Base-by-base conservation (phyloP, 2,113 vertebrate genomes). In the Cyphomyrus plagiostoma region DNA sequence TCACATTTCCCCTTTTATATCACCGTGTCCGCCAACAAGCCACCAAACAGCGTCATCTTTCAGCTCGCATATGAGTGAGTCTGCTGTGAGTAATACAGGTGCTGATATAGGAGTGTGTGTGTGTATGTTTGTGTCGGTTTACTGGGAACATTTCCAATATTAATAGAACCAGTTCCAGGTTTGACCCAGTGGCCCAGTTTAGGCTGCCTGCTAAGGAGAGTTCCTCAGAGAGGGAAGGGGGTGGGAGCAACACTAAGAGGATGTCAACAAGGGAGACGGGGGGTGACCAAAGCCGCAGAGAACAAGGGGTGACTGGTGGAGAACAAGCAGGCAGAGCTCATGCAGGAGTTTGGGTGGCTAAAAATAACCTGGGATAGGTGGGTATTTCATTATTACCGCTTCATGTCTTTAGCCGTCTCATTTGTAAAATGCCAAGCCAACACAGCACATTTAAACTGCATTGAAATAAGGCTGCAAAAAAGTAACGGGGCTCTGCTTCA, bases 161-260 rank as follows among this genome's bases (percentile, higher is more conserved):
- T 53, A 87, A 53, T 13, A 30, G 49, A 53, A 87, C 50, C n/a
- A 30, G 50, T 21, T 87, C 15, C 50, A 87, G n/a, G 30, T 87
- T 87, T 87, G 85, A 87, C 85, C 85, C 85, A 87, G 85, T 53
- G 85, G 23, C 50, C 85, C 48, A 53, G 9, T 56, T 53, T 87
- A 87, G 85, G 85, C 49, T 53, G 49, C 50, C 50, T 35, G 85
- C n/a, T 56, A 87, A 26, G 48, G 83, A 86, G 46, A 50, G 45
- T 48, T 48, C 83, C 83, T 86, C 17, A n/a, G 83, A 86, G 83
- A 50, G n/a, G 23, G 45, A 11, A 17, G 83, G 10, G 45, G 83
- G 11, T 4, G 83, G n/a, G n/a, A 86, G 83, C 23, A 49, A 49
- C 23, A 49, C 1, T 0, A 5, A n/a, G 83, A 85, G 4, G 23